Conservation (phyloP, 1,140 invertebrate species). For the Pectinophora gossypiella region DNA sequence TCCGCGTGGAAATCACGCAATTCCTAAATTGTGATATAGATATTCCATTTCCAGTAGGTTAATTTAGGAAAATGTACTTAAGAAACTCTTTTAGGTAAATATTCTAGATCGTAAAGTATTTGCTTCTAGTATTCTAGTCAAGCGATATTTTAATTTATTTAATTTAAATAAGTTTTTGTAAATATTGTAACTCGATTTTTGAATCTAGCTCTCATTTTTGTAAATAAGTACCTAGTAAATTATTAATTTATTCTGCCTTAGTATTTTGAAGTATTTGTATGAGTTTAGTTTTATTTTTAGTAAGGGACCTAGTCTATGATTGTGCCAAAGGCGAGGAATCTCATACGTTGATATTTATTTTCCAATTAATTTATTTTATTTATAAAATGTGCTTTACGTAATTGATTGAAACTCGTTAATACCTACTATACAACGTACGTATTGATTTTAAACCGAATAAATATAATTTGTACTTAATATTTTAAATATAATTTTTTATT, state of each 20-base stretch:
- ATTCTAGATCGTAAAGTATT: conserved; percentile 32
- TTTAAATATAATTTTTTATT: background rate
- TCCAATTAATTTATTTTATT: conserved; percentile 36
- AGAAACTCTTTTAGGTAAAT: conserved; percentile 30
- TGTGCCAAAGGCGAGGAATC: conserved; percentile 68
- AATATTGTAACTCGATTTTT: conserved; percentile 25
- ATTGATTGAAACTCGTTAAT: conserved; percentile 52
- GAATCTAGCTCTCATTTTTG: conserved; percentile 40
- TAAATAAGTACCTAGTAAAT: no score
- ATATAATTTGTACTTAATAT: conserved; percentile 13
- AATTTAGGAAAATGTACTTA: conserved; percentile 24
- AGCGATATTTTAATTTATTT: conserved; percentile 29
- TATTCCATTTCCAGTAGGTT: conserved; percentile 48
- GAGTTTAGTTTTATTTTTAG: conserved; percentile 11
- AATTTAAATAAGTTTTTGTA: conserved; percentile 7
- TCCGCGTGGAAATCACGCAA: conserved; percentile 31
- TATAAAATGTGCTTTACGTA: conserved; percentile 49
- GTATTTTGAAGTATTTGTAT: conserved; percentile 14
- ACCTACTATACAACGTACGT: conserved; percentile 24
- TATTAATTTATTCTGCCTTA: conserved; percentile 7
- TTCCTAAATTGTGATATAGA: conserved; percentile 70
- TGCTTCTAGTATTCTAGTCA: conserved; percentile 48
- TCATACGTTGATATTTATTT: conserved; percentile 35
- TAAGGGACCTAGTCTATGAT: conserved; percentile 49
- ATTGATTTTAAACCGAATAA: background rate